Evolutionary conservation across 2,113 vertebrate genomes (phyloP).

Genomic region (Pelvicachromis taeniatus): DNA sequence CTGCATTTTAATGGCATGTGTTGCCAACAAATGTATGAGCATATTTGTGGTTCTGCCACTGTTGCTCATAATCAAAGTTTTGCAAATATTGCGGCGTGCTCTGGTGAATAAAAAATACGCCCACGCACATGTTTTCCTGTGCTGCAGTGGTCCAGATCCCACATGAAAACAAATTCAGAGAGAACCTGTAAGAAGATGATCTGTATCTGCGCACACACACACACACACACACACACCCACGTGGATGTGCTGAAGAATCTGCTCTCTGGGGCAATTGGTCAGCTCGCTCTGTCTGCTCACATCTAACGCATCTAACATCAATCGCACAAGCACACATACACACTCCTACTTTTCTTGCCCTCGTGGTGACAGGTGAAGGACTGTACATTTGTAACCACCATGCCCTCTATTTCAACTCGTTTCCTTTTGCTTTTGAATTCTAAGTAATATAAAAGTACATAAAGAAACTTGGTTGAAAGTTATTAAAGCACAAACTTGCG

Average conservation of each 20-base stretch:
- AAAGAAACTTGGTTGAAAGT: neutral
- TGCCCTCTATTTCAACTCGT: neutral
- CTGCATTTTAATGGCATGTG: neutral
- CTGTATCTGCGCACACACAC: neutral
- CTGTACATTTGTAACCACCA: neutral
- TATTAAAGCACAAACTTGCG: neutral
- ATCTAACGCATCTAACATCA: neutral
- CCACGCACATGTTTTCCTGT: constrained; percentile 1
- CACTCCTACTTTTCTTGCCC: neutral
- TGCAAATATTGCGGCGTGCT: constrained; percentile 4
- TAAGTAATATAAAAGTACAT: neutral
- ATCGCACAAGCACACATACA: neutral
- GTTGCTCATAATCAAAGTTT: constrained; percentile 13
- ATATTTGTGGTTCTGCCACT: constrained; percentile 17
- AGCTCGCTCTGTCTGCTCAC: constrained; percentile 1
- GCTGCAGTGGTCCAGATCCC: neutral
- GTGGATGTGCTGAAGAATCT: neutral
- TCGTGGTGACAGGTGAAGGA: neutral
- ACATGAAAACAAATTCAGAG: neutral
- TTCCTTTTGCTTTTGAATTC: neutral
- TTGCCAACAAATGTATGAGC: neutral
- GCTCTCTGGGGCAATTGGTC: constrained; percentile 21
- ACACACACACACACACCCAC: neutral
- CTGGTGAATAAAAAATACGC: neutral
- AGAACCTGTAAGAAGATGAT: constrained; percentile 5